phyloP scores from a whole-genome alignment of 1,140 invertebrate species.

The Doryteuthis pealeii region DNA sequence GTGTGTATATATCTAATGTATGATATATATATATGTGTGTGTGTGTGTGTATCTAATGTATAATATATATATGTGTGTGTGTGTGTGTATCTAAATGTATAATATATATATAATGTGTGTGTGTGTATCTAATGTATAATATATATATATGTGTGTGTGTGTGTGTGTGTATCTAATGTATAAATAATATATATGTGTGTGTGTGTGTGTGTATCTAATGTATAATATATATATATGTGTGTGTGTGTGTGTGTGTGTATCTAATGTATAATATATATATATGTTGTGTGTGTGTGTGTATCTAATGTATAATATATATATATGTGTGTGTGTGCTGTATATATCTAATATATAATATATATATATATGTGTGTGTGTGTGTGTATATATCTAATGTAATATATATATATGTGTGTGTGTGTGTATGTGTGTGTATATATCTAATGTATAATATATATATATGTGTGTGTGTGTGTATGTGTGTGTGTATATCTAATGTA shows the following conservation, averaged over 20 bases:
- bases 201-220: neutral
- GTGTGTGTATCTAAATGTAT: too few species aligned
- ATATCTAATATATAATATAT: neutral
- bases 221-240: neutral
- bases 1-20: too few species aligned
- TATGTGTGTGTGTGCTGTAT: neutral
- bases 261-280: neutral
- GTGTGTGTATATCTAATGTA: slow-evolving; percentile 11
- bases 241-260: neutral
- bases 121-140: too few species aligned
- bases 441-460: neutral
- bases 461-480: slow-evolving; percentile 7
- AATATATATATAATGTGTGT: too few species aligned
- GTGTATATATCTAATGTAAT: neutral
- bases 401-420: neutral
- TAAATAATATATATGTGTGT: neutral
- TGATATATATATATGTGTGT: too few species aligned
- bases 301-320: neutral
- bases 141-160: too few species aligned
- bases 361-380: neutral
- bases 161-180: too few species aligned
- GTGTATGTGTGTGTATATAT: neutral
- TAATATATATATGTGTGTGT: too few species aligned
- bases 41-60: too few species aligned
- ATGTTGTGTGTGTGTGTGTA: neutral